Base-by-base conservation (phyloP, 1,140 invertebrate genomes). In the Maconellicoccus hirsutus region DNA sequence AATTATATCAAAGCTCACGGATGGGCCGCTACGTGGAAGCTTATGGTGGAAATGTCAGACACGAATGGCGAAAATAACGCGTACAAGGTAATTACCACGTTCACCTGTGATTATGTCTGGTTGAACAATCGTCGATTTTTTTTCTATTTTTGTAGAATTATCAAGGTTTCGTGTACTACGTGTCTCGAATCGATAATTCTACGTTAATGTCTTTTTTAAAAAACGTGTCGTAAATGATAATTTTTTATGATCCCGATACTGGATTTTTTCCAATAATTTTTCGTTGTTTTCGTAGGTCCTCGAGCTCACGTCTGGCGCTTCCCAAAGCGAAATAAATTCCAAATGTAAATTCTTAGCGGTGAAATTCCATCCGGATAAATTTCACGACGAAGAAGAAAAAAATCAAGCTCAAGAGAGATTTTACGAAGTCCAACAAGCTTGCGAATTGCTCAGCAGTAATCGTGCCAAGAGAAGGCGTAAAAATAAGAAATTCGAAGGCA, bases 291-390 rank as follows among this genome's bases (percentile, higher is more conserved):
- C 12, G 12, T 75, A 90, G 89, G 85, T 93, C 0, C 79, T 98
- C 0, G 90, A 84, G 0, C 76, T 98, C 0, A 82, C 85, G 19
- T 84, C 85, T 59, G 86, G 86, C 0, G 86, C 93, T 0, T 88
- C 87, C 25, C 91, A 96, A 78, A 85, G 89, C 66, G 90, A 96
- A 77, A 93, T 98, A 3, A 93, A 89, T 0, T 76, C 86, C 0
- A 85, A 82, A 70, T 98, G 93, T 86, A 80, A 92, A 66, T 82
- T 84, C 33, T 79, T 98, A 0, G 93, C 92, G 0, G 85, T 89
- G n/a, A 87, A 94, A 78, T 88, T 88, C 80, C 95, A 98, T 82
- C 95, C 95, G 0, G 95, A 98, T 76, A 94, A 93, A 79, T 86
- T 89, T 2, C 90, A 91, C 78, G 88, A 91, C 74, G 82, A 84